Conservation (phyloP, 2,888 invertebrate genomes). For the Platynereis dumerilii region DNA sequence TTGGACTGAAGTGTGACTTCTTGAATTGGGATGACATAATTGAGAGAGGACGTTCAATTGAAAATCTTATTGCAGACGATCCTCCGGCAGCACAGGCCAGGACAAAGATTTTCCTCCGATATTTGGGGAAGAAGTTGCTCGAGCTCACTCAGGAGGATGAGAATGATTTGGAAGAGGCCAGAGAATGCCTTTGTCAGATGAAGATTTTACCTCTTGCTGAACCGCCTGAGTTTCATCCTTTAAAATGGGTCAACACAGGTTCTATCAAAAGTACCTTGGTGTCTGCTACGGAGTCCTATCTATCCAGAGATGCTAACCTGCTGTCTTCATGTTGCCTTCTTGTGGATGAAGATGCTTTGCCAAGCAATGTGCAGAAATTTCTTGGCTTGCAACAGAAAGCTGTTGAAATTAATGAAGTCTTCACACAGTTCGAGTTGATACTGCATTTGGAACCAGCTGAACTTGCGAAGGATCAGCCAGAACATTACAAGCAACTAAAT, state of each 20-base stretch:
- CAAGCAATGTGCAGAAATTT: too few relatives aligned
- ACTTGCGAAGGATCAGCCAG: too few relatives aligned
- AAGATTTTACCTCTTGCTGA: too few relatives aligned
- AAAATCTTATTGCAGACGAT: constrained; percentile 19
- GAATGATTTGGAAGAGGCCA: neutral
- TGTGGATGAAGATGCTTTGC: too few relatives aligned
- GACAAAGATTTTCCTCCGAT: constrained; percentile 14
- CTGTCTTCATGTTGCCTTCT: neutral
- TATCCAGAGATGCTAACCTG: neutral
- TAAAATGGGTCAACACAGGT: constrained; percentile 10
- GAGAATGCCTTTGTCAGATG: too few relatives aligned
- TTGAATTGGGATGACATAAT: constrained; percentile 33
- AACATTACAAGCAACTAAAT: too few relatives aligned
- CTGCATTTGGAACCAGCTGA: too few relatives aligned
- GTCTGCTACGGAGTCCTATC: neutral
- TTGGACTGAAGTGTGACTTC: constrained; percentile 41
- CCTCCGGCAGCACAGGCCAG: constrained; percentile 9
- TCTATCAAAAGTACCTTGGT: constrained; percentile 1
- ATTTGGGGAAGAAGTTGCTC: constrained; percentile 26
- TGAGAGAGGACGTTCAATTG: constrained; percentile 39
- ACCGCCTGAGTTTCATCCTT: too few relatives aligned
- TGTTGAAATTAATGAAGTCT: too few relatives aligned
- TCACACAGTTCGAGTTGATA: too few relatives aligned
- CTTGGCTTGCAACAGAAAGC: too few relatives aligned
- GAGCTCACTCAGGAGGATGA: neutral